Percentiles rank a stretch among this genome's conserved stretches.
These are phyloP conservation scores for Dilophus febrilis DNA, from an alignment of 2,888 invertebrate species.

Conservation along the genomic window DNA sequence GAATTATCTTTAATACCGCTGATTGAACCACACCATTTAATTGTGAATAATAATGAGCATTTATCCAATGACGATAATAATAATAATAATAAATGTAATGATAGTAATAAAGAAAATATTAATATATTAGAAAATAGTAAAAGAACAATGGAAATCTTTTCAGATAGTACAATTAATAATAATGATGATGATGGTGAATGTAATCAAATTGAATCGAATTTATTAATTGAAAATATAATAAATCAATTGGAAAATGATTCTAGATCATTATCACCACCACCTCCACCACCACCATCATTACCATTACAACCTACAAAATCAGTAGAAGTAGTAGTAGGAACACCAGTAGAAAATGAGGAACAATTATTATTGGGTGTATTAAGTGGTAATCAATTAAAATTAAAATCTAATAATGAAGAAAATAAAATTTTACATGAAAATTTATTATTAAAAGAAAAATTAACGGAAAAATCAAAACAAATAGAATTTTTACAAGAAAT, in stretches of 20 bases:
- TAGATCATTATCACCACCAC: no score
- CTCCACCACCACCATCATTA: no score
- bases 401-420: background rate
- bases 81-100: background rate
- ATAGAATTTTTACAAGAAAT: conserved; percentile 12
- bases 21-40: no score
- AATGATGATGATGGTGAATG: conserved; percentile 5
- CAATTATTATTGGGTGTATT: no score
- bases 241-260: conserved; percentile 5
- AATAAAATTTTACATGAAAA: conserved; percentile 11
- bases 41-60: background rate
- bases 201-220: conserved; percentile 8
- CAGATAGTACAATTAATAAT: background rate
- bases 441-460: conserved; percentile 9
- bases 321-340: no score
- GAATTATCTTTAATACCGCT: no score
- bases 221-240: conserved; percentile 11
- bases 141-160: no score
- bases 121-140: conserved; percentile 9
- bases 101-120: background rate
- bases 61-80: background rate
- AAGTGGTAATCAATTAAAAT: no score
- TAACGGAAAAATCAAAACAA: conserved; percentile 10
- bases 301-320: no score
- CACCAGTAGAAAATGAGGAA: background rate